Conservation (phyloP, 1,140 invertebrate species). For the Campodea augens region DNA sequence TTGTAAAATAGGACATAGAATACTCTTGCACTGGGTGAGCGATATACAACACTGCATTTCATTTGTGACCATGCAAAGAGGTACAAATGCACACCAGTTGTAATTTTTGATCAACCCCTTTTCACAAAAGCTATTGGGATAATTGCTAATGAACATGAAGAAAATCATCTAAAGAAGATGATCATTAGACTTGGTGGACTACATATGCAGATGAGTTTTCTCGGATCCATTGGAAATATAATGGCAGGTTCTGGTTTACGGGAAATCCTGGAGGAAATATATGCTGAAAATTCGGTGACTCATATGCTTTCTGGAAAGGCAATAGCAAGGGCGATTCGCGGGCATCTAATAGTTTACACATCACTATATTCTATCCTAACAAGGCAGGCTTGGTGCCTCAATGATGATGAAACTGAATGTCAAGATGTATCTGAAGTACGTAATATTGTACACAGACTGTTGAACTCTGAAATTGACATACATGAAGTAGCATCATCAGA, state of each 20-base stretch:
- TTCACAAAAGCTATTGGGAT: slow-evolving; percentile 14
- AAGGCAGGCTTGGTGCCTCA: slow-evolving; percentile 3
- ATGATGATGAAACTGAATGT: slow-evolving; percentile 2
- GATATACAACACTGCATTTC: slow-evolving; percentile 16
- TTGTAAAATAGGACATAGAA: too few relatives aligned
- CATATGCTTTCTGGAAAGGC: slow-evolving; percentile 14
- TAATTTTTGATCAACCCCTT: slow-evolving; percentile 18
- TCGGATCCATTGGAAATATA: slow-evolving; percentile 14
- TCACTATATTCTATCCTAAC: slow-evolving; percentile 8
- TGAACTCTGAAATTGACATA: neutral
- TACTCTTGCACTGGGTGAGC: too few relatives aligned
- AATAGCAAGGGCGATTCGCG: slow-evolving; percentile 9
- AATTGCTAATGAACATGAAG: slow-evolving; percentile 2
- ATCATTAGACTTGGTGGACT: slow-evolving; percentile 5
- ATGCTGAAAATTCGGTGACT: slow-evolving; percentile 10
- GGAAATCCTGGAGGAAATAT: slow-evolving; percentile 13
- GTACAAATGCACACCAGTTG: slow-evolving; percentile 12
- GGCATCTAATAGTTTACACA: slow-evolving; percentile 11
- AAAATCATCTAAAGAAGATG: slow-evolving; percentile 13
- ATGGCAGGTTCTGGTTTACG: slow-evolving; percentile 15
- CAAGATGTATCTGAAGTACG: neutral
- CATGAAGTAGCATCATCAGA: neutral
- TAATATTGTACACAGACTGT: slow-evolving; percentile 6
- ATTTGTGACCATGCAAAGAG: slow-evolving; percentile 11
- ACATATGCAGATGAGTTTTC: slow-evolving; percentile 13